Percentiles rank a stretch among this genome's conserved stretches.
Evolutionary conservation across 2,888 invertebrate species (phyloP).

Genomic region (Rhagonycha lutea): DNA sequence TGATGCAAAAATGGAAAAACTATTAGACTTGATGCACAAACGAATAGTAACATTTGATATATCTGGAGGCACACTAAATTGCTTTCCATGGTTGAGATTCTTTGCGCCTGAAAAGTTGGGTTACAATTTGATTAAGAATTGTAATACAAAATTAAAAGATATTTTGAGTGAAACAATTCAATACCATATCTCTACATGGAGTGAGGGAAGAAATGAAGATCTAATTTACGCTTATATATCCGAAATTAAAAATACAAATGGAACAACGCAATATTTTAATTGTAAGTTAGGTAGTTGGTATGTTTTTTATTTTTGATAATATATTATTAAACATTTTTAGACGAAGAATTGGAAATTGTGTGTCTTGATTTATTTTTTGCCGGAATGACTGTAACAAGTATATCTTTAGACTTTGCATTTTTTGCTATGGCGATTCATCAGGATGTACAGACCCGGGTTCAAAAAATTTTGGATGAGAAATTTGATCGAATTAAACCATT

Average conservation of each 20-base stretch:
- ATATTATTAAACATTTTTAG: too few relatives aligned
- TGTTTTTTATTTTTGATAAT: not conserved
- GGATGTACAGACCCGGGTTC: conserved; percentile 62
- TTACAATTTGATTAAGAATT: conserved; percentile 60
- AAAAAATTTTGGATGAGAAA: conserved; percentile 58
- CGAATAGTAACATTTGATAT: conserved; percentile 60
- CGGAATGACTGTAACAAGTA: conserved; percentile 67
- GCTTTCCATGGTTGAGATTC: conserved; percentile 67
- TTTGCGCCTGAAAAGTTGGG: conserved; percentile 65
- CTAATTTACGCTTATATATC: conserved; percentile 67
- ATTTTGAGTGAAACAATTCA: conserved; percentile 63
- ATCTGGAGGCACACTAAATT: conserved; percentile 52
- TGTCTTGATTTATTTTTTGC: conserved; percentile 72
- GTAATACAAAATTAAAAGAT: conserved; percentile 61
- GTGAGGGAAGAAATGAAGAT: conserved; percentile 57
- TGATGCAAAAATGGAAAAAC: conserved; percentile 52
- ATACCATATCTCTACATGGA: conserved; percentile 59
- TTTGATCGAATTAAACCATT: conserved; percentile 54
- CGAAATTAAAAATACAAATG: conserved; percentile 59
- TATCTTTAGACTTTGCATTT: conserved; percentile 64
- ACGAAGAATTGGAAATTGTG: conserved; percentile 66
- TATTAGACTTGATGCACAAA: conserved; percentile 57
- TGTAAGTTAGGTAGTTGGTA: conserved; percentile 43
- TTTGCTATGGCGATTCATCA: conserved; percentile 63
- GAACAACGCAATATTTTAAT: conserved; percentile 51